These are phyloP conservation scores for Stenoptilia bipunctidactyla DNA, from an alignment of 2,888 invertebrate genomes.

Conservation along the genomic window DNA sequence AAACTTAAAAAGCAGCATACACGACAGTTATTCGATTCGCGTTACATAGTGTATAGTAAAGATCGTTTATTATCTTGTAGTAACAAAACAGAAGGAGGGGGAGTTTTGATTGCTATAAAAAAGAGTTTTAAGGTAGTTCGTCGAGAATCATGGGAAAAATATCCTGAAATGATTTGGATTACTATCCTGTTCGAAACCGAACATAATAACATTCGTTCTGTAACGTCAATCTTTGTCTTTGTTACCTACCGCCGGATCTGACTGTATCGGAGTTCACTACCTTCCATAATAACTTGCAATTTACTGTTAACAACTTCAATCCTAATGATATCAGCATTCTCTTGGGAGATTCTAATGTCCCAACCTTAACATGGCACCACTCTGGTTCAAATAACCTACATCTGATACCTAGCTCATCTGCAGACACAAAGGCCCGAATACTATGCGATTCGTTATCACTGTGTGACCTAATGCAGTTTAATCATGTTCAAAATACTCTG, in stretches of 20 bases:
- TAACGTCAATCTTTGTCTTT: conserved; percentile 10
- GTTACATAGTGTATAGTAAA: conserved; percentile 1
- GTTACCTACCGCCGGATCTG: conserved; percentile 12
- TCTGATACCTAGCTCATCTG: too few species aligned
- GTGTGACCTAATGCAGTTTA: too few species aligned
- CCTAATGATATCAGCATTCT: background rate
- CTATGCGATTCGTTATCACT: too few species aligned
- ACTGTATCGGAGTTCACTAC: too few species aligned
- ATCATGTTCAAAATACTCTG: too few species aligned
- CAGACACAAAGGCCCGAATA: too few species aligned
- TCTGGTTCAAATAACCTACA: too few species aligned
- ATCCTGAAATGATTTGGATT: conserved; percentile 13
- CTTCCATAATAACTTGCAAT: too few species aligned
- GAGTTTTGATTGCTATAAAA: conserved; percentile 12
- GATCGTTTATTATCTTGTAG: background rate
- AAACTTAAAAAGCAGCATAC: conserved; percentile 5
- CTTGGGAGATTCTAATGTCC: conserved; percentile 2
- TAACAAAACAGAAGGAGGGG: conserved; percentile 6
- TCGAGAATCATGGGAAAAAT: conserved; percentile 11
- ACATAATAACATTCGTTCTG: too few species aligned
- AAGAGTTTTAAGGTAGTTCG: conserved; percentile 9
- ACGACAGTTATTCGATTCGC: conserved; percentile 3
- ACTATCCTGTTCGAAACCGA: conserved; percentile 2
- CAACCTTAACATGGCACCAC: background rate
- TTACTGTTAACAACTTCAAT: background rate